Evolutionary conservation across 2,888 invertebrate genomes (phyloP).

Genomic region (Mallateleia sp.): DNA sequence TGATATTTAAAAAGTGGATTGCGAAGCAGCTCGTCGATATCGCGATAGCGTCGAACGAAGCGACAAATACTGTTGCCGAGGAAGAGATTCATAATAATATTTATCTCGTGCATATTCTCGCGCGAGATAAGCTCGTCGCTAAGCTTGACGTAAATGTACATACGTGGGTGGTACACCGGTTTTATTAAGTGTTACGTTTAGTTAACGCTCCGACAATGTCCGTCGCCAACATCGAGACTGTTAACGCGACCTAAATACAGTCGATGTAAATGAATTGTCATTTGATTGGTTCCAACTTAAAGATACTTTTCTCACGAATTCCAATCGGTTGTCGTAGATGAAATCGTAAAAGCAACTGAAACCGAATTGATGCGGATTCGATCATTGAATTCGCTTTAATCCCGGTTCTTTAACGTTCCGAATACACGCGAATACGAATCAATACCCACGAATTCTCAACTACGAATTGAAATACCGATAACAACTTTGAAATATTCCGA

Average conservation of each 20-base stretch:
- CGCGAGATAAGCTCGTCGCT: slow-evolving; percentile 81
- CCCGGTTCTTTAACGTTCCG: too few species aligned
- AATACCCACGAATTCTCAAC: too few species aligned
- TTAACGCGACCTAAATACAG: slow-evolving; percentile 85
- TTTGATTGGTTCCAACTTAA: slow-evolving; percentile 34
- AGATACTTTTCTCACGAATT: too few species aligned
- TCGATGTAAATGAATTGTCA: slow-evolving; percentile 46
- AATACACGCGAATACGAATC: too few species aligned
- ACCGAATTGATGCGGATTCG: too few species aligned
- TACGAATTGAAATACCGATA: too few species aligned
- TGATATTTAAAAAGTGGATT: slow-evolving; percentile 28
- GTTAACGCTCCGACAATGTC: slow-evolving; percentile 82
- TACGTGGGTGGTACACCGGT: slow-evolving; percentile 83
- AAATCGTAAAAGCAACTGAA: too few species aligned
- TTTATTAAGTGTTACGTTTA: slow-evolving; percentile 85
- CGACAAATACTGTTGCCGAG: slow-evolving; percentile 49
- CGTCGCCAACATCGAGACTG: slow-evolving; percentile 80
- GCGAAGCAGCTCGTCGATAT: slow-evolving; percentile 44
- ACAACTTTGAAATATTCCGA: too few species aligned
- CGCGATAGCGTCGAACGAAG: slow-evolving; percentile 20
- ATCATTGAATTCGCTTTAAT: too few species aligned
- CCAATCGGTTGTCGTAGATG: too few species aligned
- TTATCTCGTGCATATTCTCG: slow-evolving; percentile 69
- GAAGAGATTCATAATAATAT: slow-evolving; percentile 71
- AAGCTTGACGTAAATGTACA: slow-evolving; percentile 81